phyloP scores from a whole-genome alignment of 2,797 vertebrate genomes.

The Pangasius mekongensis region DNA sequence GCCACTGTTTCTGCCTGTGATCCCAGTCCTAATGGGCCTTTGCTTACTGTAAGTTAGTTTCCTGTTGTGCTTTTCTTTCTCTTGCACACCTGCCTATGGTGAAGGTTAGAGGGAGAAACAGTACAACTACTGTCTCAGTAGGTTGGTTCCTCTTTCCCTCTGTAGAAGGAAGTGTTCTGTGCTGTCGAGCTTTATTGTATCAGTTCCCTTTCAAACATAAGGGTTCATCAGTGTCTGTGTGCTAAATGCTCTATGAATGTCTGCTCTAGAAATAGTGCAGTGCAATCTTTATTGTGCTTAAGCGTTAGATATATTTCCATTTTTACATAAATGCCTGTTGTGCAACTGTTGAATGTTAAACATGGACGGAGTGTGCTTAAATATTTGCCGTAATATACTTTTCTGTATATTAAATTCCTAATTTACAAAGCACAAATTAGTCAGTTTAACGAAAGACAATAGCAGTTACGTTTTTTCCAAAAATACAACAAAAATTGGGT shows the following conservation, averaged over 20 bases:
- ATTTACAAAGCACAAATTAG: not conserved
- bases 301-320: not conserved
- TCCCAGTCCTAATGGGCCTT: not conserved
- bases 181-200: not conserved
- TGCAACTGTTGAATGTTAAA: not conserved
- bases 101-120: not conserved
- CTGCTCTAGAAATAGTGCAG: not conserved
- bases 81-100: not conserved
- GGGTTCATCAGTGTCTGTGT: not conserved
- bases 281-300: not conserved
- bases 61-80: not conserved
- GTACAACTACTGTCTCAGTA: not conserved
- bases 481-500: conserved; percentile 12
- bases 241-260: not conserved
- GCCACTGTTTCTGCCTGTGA: not conserved
- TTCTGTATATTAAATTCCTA: not conserved
- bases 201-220: conserved; percentile 3
- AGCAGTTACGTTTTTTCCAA: not conserved
- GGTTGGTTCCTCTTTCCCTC: conserved; percentile 3
- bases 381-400: not conserved
- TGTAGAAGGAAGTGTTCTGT: conserved; percentile 23
- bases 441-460: not conserved
- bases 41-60: not conserved
- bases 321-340: not conserved
- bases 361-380: not conserved